A percentile compares a stretch with the other conserved stretches of the same genome.
Conservation (phyloP, 2,888 invertebrate genomes). For the Agriopis leucophaearia region DNA sequence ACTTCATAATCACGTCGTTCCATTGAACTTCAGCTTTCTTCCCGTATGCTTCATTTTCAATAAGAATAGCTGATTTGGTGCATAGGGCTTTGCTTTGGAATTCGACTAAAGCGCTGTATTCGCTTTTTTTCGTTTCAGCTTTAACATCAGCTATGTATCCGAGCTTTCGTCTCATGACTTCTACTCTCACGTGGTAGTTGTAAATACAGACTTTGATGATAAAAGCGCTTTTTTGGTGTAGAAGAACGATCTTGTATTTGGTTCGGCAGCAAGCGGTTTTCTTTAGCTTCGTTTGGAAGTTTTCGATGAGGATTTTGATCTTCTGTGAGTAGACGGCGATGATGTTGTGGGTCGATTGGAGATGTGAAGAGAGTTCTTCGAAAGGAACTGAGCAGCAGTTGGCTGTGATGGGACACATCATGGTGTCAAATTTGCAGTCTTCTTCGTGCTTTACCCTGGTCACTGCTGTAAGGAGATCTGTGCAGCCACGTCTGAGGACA, state of each 20-base stretch:
- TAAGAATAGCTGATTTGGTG: slow-evolving; percentile 78
- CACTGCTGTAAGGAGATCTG: slow-evolving; percentile 72
- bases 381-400: slow-evolving; percentile 78
- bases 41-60: slow-evolving; percentile 79
- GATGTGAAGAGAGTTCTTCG: slow-evolving; percentile 76
- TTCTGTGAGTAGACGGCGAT: slow-evolving; percentile 82
- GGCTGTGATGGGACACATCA: slow-evolving; percentile 79
- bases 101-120: slow-evolving; percentile 79
- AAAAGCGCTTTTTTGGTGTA: slow-evolving; percentile 81
- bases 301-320: slow-evolving; percentile 82
- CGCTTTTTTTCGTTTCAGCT: slow-evolving; percentile 75
- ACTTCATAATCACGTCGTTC: slow-evolving; percentile 78
- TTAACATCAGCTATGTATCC: slow-evolving; percentile 76
- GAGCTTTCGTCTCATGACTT: slow-evolving; percentile 79
- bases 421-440: slow-evolving; percentile 78
- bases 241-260: slow-evolving; percentile 79
- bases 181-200: slow-evolving; percentile 80
- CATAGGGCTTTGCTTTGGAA: slow-evolving; percentile 80
- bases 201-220: slow-evolving; percentile 83
- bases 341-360: slow-evolving; percentile 75
- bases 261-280: slow-evolving; percentile 81
- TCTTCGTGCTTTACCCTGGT: slow-evolving; percentile 79
- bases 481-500: slow-evolving; percentile 80
- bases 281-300: slow-evolving; percentile 81
- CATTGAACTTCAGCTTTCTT: slow-evolving; percentile 83